A percentile compares a stretch with the other conserved stretches of the same genome.
These are phyloP conservation scores for Leptobrachium ailaonicum DNA, from an alignment of 2,113 vertebrate genomes.

Conservation along the genomic window DNA sequence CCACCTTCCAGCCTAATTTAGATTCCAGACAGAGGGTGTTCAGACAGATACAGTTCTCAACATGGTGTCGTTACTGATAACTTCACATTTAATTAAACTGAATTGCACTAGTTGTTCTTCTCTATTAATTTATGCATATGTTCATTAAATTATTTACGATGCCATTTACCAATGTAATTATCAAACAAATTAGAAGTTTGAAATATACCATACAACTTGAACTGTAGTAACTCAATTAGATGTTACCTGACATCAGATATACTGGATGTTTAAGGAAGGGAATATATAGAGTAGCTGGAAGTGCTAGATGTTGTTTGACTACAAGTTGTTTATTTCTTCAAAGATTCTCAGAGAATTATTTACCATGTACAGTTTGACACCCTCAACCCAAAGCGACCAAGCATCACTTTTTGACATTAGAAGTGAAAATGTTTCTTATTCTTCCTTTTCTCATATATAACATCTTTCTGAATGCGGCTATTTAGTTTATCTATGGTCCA, in stretches of 20 bases:
- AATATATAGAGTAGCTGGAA: too few relatives aligned
- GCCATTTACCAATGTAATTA: not conserved
- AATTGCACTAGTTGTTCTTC: not conserved
- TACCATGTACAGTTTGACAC: too few relatives aligned
- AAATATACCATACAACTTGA: not conserved
- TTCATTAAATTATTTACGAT: not conserved
- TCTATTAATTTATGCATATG: constrained; percentile 7
- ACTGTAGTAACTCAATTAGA: not conserved
- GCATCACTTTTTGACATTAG: too few relatives aligned
- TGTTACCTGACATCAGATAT: not conserved
- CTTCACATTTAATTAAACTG: constrained; percentile 8
- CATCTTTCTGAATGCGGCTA: too few relatives aligned
- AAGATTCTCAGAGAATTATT: too few relatives aligned
- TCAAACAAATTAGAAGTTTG: not conserved
- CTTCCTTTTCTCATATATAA: too few relatives aligned
- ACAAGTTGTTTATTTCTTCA: too few relatives aligned
- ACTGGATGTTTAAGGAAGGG: too few relatives aligned
- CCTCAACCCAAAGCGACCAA: too few relatives aligned
- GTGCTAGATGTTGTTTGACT: too few relatives aligned
- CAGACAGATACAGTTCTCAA: not conserved
- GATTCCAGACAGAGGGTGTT: constrained; percentile 2
- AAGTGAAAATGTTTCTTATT: too few relatives aligned
- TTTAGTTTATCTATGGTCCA: too few relatives aligned
- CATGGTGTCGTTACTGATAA: constrained; percentile 1
- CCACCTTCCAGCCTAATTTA: not conserved